Evolutionary conservation across 2,888 invertebrate species (phyloP).

Genomic region (Glyphotaelius pellucidus): DNA sequence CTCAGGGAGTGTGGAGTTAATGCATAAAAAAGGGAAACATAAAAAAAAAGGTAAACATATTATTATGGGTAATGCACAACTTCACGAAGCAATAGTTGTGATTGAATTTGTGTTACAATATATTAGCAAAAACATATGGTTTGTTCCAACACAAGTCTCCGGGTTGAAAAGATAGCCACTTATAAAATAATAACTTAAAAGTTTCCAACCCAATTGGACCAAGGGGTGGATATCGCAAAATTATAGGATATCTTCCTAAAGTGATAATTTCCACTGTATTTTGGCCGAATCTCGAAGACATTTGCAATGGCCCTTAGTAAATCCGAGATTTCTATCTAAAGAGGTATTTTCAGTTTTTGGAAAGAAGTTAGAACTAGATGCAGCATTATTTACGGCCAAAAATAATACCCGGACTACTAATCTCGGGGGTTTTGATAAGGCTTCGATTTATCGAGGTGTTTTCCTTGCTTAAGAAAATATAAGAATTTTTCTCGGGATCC

Average conservation of each 20-base stretch:
- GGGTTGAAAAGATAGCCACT: background rate
- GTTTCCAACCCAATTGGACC: background rate
- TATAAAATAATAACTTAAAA: background rate
- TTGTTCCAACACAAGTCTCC: background rate
- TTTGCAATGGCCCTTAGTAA: conserved; percentile 7
- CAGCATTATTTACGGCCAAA: conserved; percentile 34
- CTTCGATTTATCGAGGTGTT: conserved; percentile 29
- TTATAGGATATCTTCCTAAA: background rate
- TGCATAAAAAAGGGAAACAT: no score
- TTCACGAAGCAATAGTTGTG: no score
- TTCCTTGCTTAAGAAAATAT: conserved; percentile 29
- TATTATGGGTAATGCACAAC: no score
- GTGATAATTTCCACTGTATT: background rate
- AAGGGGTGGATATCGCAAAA: background rate
- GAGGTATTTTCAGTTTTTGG: conserved; percentile 35
- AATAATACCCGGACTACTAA: conserved; percentile 40
- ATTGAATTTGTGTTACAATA: background rate
- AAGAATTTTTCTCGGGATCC: conserved; percentile 26
- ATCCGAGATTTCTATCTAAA: conserved; percentile 28
- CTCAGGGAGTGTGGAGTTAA: no score
- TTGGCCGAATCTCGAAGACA: background rate
- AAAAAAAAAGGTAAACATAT: no score
- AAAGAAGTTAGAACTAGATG: conserved; percentile 19
- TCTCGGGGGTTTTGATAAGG: conserved; percentile 33
- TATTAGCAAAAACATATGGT: background rate